Evolutionary conservation across 2,888 invertebrate species (phyloP).

Genomic region (Drosophila kuntzei): DNA sequence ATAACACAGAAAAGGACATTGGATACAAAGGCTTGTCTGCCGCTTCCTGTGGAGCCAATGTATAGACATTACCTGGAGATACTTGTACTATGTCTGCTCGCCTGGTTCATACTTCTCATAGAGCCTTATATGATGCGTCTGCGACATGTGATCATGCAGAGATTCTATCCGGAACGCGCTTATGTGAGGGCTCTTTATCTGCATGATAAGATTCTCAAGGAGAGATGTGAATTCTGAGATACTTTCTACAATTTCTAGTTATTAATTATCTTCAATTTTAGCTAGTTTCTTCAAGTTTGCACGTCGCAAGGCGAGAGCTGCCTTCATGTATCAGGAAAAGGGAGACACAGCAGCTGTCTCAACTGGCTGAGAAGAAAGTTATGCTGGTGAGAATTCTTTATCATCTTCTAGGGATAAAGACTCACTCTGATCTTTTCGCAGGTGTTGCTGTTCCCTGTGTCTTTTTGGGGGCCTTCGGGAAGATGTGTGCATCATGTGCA

Average conservation of each 20-base stretch:
- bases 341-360: constrained; percentile 86
- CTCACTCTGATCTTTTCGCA: neutral
- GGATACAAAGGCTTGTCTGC: constrained; percentile 90
- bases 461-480: neutral
- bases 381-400: constrained; percentile 66
- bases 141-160: constrained; percentile 91
- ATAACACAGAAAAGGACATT: constrained; percentile 86
- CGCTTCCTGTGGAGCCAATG: constrained; percentile 90
- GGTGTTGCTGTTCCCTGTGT: constrained; percentile 35
- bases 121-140: constrained; percentile 93
- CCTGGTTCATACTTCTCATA: constrained; percentile 90
- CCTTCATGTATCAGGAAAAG: constrained; percentile 81
- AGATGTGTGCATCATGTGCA: constrained; percentile 50
- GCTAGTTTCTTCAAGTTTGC: constrained; percentile 90
- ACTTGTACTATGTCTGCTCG: constrained; percentile 87
- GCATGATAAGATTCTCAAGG: constrained; percentile 91
- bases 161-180: constrained; percentile 91
- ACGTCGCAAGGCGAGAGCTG: constrained; percentile 89
- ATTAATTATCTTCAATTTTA: constrained; percentile 13
- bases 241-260: too few species aligned
- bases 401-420: neutral
- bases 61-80: constrained; percentile 89
- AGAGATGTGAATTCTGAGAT: constrained; percentile 85
- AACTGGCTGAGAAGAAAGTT: constrained; percentile 87
- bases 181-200: constrained; percentile 92